Conservation (phyloP, 2,113 vertebrate species). For the Atractosteus spatula region DNA sequence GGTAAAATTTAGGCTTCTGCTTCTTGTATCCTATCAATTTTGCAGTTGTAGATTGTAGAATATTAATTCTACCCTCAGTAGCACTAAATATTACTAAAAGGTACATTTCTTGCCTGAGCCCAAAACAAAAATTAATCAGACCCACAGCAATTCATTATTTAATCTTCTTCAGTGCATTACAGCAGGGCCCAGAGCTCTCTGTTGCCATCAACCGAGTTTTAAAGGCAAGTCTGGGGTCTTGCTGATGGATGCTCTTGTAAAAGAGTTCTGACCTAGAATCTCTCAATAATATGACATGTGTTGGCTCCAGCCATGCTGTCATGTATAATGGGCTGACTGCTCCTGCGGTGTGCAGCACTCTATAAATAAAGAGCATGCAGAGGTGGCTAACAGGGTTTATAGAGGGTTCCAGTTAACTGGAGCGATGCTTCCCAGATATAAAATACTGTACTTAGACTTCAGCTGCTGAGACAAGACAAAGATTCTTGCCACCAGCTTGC, state of each 20-base stretch:
- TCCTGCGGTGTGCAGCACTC: too few relatives aligned
- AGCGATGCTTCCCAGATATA: too few relatives aligned
- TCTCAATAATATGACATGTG: background rate
- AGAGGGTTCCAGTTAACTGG: too few relatives aligned
- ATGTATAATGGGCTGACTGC: too few relatives aligned
- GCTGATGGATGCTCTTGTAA: background rate
- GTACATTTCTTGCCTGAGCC: background rate
- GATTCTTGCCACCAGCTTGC: too few relatives aligned
- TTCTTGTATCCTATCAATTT: constrained; percentile 15
- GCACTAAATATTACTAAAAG: constrained; percentile 7
- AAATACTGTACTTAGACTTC: too few relatives aligned
- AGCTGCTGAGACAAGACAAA: too few relatives aligned
- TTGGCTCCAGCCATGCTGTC: too few relatives aligned
- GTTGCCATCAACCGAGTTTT: background rate
- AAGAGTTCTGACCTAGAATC: background rate
- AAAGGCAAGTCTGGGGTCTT: background rate
- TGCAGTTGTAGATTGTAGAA: constrained; percentile 4
- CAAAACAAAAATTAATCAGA: background rate
- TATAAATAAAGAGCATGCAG: too few relatives aligned
- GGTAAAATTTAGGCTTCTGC: background rate
- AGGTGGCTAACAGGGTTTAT: too few relatives aligned
- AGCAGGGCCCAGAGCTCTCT: constrained; percentile 1
- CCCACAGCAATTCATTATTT: constrained; percentile 1
- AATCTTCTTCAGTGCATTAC: background rate
- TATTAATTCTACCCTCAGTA: constrained; percentile 6